Conservation (phyloP, 2,797 vertebrate species). For the Erpetoichthys calabaricus region DNA sequence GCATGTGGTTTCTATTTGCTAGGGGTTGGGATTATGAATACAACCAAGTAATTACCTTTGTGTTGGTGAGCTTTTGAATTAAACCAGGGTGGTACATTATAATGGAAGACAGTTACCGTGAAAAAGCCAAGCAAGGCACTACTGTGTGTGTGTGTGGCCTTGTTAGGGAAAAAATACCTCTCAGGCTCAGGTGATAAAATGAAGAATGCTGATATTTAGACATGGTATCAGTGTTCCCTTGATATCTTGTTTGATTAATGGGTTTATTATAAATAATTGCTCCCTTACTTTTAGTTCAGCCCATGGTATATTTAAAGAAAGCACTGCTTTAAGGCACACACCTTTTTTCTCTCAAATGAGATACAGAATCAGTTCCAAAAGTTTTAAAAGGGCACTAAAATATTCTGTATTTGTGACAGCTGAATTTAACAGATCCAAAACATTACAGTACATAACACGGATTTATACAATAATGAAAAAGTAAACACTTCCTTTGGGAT, state of each 20-base stretch:
- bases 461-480: too few species aligned
- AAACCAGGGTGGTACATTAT: slow-evolving; percentile 41
- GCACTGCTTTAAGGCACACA: neutral
- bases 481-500: too few species aligned
- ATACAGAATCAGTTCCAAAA: too few species aligned
- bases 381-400: too few species aligned
- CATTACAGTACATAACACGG: too few species aligned
- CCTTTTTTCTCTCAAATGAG: neutral
- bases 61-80: slow-evolving; percentile 46
- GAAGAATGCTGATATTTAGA: slow-evolving; percentile 13
- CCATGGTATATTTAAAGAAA: slow-evolving; percentile 8
- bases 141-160: slow-evolving; percentile 49
- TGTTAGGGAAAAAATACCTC: slow-evolving; percentile 46
- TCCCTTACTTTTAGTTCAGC: slow-evolving; percentile 27
- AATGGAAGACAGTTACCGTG: slow-evolving; percentile 65
- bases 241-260: slow-evolving; percentile 33
- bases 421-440: too few species aligned
- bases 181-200: slow-evolving; percentile 39
- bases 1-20: slow-evolving; percentile 98
- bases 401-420: too few species aligned
- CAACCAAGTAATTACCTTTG: slow-evolving; percentile 57
- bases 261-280: slow-evolving; percentile 32
- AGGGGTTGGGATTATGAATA: slow-evolving; percentile 50
- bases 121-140: slow-evolving; percentile 50
- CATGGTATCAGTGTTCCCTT: slow-evolving; percentile 35